A percentile compares a stretch with the other conserved stretches of the same genome.
Evolutionary conservation across 2,113 vertebrate species (phyloP).

Genomic region (Synchiropus splendidus): DNA sequence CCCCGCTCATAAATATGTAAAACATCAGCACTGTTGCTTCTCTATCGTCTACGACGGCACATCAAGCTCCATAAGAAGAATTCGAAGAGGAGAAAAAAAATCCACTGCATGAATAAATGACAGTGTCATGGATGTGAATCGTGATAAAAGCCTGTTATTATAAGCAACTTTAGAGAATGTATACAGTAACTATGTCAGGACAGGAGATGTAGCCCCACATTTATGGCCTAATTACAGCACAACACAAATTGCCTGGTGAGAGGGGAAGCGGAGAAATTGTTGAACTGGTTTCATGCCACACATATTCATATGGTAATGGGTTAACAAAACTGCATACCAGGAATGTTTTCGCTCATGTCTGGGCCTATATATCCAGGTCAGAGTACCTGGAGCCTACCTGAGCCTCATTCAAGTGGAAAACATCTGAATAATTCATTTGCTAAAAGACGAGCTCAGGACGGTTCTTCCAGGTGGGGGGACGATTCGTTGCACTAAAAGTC

Average conservation of each 20-base stretch:
- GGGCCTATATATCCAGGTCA: not conserved
- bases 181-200: slow-evolving; percentile 18
- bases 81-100: slow-evolving; percentile 38
- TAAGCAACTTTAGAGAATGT: slow-evolving; percentile 6
- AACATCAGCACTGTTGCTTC: slow-evolving; percentile 43
- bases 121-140: slow-evolving; percentile 11
- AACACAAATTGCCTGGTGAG: slow-evolving; percentile 45
- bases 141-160: slow-evolving; percentile 21
- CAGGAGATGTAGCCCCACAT: slow-evolving; percentile 20
- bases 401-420: slow-evolving; percentile 14
- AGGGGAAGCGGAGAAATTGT: slow-evolving; percentile 16
- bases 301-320: slow-evolving; percentile 51
- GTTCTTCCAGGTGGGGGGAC: no score
- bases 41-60: slow-evolving; percentile 26
- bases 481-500: no score
- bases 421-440: slow-evolving; percentile 33
- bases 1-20: slow-evolving; percentile 63
- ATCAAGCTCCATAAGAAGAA: slow-evolving; percentile 52
- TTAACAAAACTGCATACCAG: slow-evolving; percentile 26
- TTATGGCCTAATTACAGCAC: slow-evolving; percentile 53
- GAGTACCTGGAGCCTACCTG: slow-evolving; percentile 18
- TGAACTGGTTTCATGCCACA: slow-evolving; percentile 41
- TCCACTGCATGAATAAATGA: slow-evolving; percentile 56
- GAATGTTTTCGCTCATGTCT: slow-evolving; percentile 13
- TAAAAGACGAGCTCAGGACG: slow-evolving; percentile 2